Percentiles rank a stretch among this genome's conserved stretches.
Evolutionary conservation across 2,797 vertebrate genomes (phyloP).

Genomic region (Enoplosus armatus): DNA sequence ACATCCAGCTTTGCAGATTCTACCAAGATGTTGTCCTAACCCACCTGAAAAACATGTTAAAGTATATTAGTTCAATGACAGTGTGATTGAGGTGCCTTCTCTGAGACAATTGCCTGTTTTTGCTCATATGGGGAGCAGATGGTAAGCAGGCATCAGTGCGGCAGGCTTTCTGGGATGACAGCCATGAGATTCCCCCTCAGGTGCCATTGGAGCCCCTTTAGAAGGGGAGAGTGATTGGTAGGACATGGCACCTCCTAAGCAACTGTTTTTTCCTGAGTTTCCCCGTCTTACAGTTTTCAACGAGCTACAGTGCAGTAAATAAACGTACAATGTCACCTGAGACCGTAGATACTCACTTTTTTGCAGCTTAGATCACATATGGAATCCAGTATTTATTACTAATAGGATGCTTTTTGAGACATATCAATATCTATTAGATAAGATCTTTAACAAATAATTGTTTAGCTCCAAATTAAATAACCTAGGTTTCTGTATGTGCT

Average conservation of each 20-base stretch:
- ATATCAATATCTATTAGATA: not conserved
- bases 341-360: not conserved
- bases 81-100: slow-evolving; percentile 77
- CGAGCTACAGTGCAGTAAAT: slow-evolving; percentile 50
- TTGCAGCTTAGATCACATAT: not conserved
- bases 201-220: slow-evolving; percentile 86
- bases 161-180: slow-evolving; percentile 88
- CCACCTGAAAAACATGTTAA: slow-evolving; percentile 52
- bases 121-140: slow-evolving; percentile 89
- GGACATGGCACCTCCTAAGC: slow-evolving; percentile 85
- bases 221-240: slow-evolving; percentile 84
- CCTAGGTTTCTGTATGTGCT: not conserved
- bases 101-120: slow-evolving; percentile 84
- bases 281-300: slow-evolving; percentile 60
- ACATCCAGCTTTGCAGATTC: slow-evolving; percentile 42
- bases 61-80: slow-evolving; percentile 72
- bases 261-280: slow-evolving; percentile 76
- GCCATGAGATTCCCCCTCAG: slow-evolving; percentile 89
- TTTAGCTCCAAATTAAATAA: not conserved
- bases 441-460: not conserved
- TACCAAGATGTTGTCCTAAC: slow-evolving; percentile 57
- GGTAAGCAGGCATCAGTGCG: slow-evolving; percentile 86
- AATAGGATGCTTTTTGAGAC: slow-evolving; percentile 9
- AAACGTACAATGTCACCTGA: slow-evolving; percentile 21
- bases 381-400: not conserved